These are phyloP conservation scores for Myotis yumanensis DNA, from an alignment of 2,113 vertebrate genomes.

Conservation along the genomic window DNA sequence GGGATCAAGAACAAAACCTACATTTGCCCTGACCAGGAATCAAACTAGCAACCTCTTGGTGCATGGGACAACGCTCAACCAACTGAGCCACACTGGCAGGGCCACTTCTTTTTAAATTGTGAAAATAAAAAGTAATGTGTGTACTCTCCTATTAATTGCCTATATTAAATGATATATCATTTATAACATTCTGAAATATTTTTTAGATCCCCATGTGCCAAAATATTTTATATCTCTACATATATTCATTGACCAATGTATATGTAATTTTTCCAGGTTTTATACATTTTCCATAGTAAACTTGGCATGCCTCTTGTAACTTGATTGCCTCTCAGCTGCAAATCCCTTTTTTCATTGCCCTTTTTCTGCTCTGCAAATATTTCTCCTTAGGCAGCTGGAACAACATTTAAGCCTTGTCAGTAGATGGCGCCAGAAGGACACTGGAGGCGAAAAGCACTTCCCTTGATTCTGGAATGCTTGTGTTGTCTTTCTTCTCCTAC, in stretches of 20 bases:
- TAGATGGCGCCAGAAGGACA: slow-evolving; percentile 51
- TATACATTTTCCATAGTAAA: neutral
- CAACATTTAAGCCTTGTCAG: neutral
- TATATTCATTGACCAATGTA: neutral
- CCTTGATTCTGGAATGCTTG: neutral
- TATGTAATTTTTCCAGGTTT: neutral
- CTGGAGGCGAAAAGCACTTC: neutral
- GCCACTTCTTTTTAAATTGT: neutral
- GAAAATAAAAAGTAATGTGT: neutral
- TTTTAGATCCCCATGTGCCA: neutral
- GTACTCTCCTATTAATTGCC: neutral
- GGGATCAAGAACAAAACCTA: too few species aligned
- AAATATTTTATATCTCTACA: neutral
- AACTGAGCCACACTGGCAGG: too few species aligned
- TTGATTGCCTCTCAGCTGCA: neutral
- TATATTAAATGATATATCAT: neutral
- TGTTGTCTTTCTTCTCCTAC: neutral
- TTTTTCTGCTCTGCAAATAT: neutral
- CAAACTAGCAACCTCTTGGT: too few species aligned
- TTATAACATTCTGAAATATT: neutral
- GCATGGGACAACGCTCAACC: too few species aligned
- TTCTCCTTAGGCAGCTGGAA: neutral
- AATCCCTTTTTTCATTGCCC: neutral
- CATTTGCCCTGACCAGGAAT: too few species aligned
- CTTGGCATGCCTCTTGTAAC: neutral